Evolutionary conservation across 2,888 invertebrate genomes (phyloP).

Genomic region (Blera fallax): DNA sequence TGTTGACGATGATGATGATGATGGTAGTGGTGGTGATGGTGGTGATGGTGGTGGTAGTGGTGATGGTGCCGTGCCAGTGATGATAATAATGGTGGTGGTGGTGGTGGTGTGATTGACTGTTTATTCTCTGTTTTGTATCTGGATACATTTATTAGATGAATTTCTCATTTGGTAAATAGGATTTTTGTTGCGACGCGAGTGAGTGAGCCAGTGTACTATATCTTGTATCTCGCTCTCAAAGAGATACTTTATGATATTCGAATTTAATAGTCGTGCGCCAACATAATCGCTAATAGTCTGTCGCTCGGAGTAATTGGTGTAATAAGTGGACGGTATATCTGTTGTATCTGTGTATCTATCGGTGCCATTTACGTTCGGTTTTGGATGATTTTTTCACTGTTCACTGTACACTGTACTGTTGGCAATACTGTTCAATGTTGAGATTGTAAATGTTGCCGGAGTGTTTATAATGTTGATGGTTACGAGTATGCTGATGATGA

Average conservation of each 20-base stretch:
- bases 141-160: slow-evolving; percentile 72
- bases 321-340: slow-evolving; percentile 61
- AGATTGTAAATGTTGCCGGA: slow-evolving; percentile 56
- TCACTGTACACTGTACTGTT: slow-evolving; percentile 2
- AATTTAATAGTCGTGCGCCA: slow-evolving; percentile 73
- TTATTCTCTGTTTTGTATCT: slow-evolving; percentile 55
- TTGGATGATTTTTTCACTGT: not conserved
- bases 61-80: not conserved
- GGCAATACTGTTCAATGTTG: slow-evolving; percentile 34
- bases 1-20: not conserved
- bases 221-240: slow-evolving; percentile 50
- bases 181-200: slow-evolving; percentile 47
- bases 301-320: slow-evolving; percentile 71
- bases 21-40: slow-evolving; percentile 5
- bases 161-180: slow-evolving; percentile 62
- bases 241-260: slow-evolving; percentile 72
- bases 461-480: slow-evolving; percentile 66
- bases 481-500: slow-evolving; percentile 25
- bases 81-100: not conserved
- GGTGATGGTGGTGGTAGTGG: slow-evolving; percentile 25
- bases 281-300: slow-evolving; percentile 73
- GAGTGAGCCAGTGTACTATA: slow-evolving; percentile 13
- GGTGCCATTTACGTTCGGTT: not conserved
- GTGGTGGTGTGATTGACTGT: slow-evolving; percentile 62
- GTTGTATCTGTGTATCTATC: slow-evolving; percentile 24